Percentiles rank a stretch among this genome's conserved stretches.
Evolutionary conservation across 35 echinoderm and acorn worm species (phyloP).

Genomic region (Ptychodera flava): DNA sequence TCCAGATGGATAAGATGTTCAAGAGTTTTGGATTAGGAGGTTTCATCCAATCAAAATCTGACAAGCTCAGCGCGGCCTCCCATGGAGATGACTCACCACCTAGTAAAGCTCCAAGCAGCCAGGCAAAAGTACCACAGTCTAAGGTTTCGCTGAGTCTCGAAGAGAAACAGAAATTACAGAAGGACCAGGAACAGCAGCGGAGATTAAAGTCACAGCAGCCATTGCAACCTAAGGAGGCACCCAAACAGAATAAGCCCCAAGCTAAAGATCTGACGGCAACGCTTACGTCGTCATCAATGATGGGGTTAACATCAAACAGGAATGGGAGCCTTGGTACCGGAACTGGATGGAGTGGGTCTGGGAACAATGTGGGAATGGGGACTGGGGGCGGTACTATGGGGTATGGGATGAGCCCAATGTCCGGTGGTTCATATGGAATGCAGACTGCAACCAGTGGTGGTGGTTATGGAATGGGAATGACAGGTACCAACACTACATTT

Average conservation of each 20-base stretch:
- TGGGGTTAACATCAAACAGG: conserved; percentile 23
- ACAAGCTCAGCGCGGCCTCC: conserved; percentile 49
- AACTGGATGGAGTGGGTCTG: background rate
- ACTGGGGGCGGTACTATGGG: background rate
- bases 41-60: conserved; percentile 40
- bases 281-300: conserved; percentile 42
- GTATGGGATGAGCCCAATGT: background rate
- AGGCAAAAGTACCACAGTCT: conserved; percentile 9
- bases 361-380: background rate
- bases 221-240: conserved; percentile 15
- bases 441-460: background rate
- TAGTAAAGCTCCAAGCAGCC: background rate
- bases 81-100: background rate
- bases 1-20: conserved; percentile 76
- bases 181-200: conserved; percentile 93
- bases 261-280: conserved; percentile 57
- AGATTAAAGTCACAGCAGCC: conserved; percentile 69
- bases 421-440: background rate
- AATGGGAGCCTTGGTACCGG: background rate
- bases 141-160: conserved; percentile 61
- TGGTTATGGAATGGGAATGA: background rate
- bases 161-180: conserved; percentile 91
- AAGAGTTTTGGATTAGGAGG: conserved; percentile 74
- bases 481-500: conserved; percentile 8
- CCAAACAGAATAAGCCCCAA: conserved; percentile 14